Conservation (phyloP, 92 coral and sea anemone genomes). For the Porites cylindrica region DNA sequence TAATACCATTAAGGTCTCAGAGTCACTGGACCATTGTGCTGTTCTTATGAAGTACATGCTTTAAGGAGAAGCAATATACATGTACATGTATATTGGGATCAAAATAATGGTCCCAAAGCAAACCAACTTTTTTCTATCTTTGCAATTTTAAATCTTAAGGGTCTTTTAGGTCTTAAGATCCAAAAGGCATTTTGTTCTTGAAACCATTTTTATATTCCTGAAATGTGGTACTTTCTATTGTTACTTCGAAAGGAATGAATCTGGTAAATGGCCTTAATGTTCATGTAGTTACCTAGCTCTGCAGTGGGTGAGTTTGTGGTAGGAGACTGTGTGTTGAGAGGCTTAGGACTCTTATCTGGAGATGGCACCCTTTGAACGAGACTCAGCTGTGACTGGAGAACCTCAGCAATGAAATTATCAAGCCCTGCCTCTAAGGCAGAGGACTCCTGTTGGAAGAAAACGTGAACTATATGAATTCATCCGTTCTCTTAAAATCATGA, state of each 20-base stretch:
- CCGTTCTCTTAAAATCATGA: too few species aligned
- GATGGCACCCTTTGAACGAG: neutral
- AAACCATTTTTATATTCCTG: too few species aligned
- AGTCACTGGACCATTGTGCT: too few species aligned
- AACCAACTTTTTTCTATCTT: too few species aligned
- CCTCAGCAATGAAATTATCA: neutral
- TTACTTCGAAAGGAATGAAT: neutral
- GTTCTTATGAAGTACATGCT: too few species aligned
- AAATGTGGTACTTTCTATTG: neutral
- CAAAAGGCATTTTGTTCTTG: neutral
- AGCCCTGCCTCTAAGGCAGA: neutral
- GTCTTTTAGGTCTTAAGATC: too few species aligned
- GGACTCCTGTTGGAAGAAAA: neutral
- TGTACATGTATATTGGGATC: too few species aligned
- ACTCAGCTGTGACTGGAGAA: neutral
- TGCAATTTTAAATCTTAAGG: too few species aligned
- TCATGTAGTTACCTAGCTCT: neutral
- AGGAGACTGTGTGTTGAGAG: neutral
- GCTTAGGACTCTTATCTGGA: neutral
- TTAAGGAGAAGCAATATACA: too few species aligned
- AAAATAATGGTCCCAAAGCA: too few species aligned
- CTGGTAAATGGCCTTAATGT: neutral
- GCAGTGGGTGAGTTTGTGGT: neutral
- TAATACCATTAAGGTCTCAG: too few species aligned
- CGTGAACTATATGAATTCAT: neutral